Base-by-base conservation (phyloP, 2,113 vertebrate species). In the Dipodomys merriami region DNA sequence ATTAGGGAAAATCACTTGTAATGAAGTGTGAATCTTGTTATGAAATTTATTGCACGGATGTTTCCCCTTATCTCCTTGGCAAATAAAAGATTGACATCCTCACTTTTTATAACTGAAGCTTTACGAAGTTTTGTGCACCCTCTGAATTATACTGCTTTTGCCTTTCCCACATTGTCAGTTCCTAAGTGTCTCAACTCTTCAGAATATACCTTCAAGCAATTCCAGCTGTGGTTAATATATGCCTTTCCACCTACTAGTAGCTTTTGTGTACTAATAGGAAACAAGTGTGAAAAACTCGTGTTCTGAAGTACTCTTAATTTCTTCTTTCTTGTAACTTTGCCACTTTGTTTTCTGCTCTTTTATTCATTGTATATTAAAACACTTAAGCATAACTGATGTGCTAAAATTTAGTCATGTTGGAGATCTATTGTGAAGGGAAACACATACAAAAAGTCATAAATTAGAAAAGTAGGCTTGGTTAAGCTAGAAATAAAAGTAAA, bases 11-110 rank as follows among this genome's bases (percentile, higher is more conserved):
- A 84, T 93, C 74, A 29, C 78, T 83, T 96, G 67, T 94, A 93
- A 96, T 95, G 86, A 95, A 91, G 65, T 76, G 16, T 95, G 88
- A 96, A 79, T 96, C 91, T 94, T 88, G 83, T 96, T 94, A 79
- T 83, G 92, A 95, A 5, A 91, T 96, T 94, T 88, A 77, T 93
- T 84, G 86, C 64, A 64, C 85, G 22, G 27, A 83, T 87, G 68
- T 93, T 93, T 74, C 80, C 76, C 67, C 53, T 93, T 88, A 65
- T 86, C 60, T 77, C 64, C 84, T 67, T 95, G 88, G 88, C 90
- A 91, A 96, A 96, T 96, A 94, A 96, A 97, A 93, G 72, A 44
- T 91, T 91, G 93, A 46, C 78, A 81, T 90, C 86, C 65, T 76
- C 65, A 77, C 74, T 80, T 95, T 96, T 93, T 91, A 83, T 80